phyloP scores from a whole-genome alignment of 2,888 invertebrate genomes.

The Xestia sexstrigata region DNA sequence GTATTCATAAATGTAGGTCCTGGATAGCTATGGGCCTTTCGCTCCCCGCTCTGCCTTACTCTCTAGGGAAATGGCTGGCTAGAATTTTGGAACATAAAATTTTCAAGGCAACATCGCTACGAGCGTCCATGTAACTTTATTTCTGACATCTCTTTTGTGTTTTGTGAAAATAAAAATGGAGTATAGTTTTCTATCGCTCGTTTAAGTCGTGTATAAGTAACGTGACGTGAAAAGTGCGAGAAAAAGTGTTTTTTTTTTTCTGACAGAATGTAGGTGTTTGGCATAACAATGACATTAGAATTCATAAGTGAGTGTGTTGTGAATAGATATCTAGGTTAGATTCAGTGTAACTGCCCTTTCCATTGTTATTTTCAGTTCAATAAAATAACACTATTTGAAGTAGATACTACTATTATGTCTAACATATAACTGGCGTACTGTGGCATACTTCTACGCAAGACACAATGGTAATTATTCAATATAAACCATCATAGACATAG shows the following conservation, averaged over 20 bases:
- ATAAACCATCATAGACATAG: background rate
- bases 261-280: constrained; percentile 9
- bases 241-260: constrained; percentile 26
- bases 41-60: background rate
- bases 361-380: background rate
- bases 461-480: background rate
- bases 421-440: background rate
- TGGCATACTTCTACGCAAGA: background rate
- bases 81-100: constrained; percentile 61
- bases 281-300: constrained; percentile 35
- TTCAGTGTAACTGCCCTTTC: background rate
- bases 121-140: constrained; percentile 48
- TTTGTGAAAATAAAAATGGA: constrained; percentile 47
- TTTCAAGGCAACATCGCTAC: constrained; percentile 45
- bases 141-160: constrained; percentile 53
- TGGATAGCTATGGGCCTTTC: constrained; percentile 53
- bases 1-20: constrained; percentile 70
- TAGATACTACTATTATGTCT: background rate
- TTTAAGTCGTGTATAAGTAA: constrained; percentile 38
- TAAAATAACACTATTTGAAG: background rate
- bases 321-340: background rate
- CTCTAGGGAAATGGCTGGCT: constrained; percentile 59
- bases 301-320: constrained; percentile 14
- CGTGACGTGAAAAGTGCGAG: constrained; percentile 23
- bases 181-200: constrained; percentile 38